Evolutionary conservation across 37 sponge, comb jelly and placozoan species (phyloP), one percentile per base, ranked within the genome.

Genomic region (Axinella damicornis): DNA sequence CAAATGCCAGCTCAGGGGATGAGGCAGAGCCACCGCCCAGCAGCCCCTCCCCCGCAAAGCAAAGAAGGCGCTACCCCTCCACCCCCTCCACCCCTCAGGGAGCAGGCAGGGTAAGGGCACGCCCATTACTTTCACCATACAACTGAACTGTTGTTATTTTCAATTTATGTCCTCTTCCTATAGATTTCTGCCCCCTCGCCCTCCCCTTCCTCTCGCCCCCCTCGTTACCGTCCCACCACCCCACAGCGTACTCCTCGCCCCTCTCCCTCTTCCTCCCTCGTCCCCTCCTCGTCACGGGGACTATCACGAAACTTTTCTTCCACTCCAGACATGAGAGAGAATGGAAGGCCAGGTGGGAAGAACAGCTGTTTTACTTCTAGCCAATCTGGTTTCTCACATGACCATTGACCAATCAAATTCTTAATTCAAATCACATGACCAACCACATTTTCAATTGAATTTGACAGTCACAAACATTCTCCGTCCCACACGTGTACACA

Each of bases 1-100:
- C 11, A 74, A 34, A 35, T 74, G 66, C 73, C 15, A 65, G 75
- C 34, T 83, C 84, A 21, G 84, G 73, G 25, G 84, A 83, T 15
- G 84, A 83, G 55, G 41, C 65, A 2, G 81, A 80, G 57, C n/a
- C n/a, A n/a, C n/a, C n/a, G n/a, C 32, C 68, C 20, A 14, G 68
- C 4, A 67, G 68, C 9, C 68, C 32, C 32, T 6, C 68, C 9
- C 68, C 33, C 11, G 4, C 63, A 14, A 14, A 2, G 5, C 27
- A 34, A 2, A 11, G 32, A 11, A 30, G 68, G 9, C 46, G 46
- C 46, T 2, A 67, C 68, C 68, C 68, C 68, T 46, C 46, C 46
- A 46, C 46, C 4, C 46, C 46, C 46, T 12, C 9, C 46, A 4
- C 4, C 46, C 4, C 46, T 12, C 46, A 46, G n/a, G n/a, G n/a